Conservation (phyloP, 1,140 invertebrate genomes). For the Palaemon carinicauda region DNA sequence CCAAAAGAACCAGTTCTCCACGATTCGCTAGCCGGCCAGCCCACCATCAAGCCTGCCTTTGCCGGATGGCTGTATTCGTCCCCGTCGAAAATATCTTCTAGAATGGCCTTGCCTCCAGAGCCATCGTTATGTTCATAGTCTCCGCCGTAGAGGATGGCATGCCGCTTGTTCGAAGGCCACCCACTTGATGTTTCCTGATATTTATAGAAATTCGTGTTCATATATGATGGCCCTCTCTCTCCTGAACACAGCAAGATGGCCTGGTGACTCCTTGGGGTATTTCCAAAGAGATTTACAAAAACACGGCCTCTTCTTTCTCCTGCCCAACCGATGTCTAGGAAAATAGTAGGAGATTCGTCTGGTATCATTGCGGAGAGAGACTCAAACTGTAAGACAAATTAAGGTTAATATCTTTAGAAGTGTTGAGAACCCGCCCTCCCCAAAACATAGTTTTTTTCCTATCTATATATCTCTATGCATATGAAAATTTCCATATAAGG, state of each 20-base stretch:
- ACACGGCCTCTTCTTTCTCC: neutral
- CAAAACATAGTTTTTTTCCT: no score
- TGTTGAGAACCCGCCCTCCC: no score
- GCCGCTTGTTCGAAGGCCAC: neutral
- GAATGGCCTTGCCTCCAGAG: neutral
- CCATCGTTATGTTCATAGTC: neutral
- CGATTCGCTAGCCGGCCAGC: neutral
- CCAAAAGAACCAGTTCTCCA: no score
- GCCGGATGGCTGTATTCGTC: neutral
- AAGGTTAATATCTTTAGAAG: no score
- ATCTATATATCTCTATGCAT: no score
- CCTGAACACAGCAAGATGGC: neutral
- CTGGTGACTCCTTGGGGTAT: neutral
- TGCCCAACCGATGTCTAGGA: neutral
- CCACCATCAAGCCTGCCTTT: neutral
- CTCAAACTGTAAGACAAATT: no score
- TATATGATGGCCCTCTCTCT: neutral
- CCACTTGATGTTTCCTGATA: no score
- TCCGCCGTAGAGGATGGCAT: neutral
- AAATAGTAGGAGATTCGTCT: no score
- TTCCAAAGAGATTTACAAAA: neutral
- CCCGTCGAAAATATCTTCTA: neutral
- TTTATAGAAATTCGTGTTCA: neutral
- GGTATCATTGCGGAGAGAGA: no score
- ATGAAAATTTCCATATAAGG: no score